Evolutionary conservation across 1,140 invertebrate genomes (phyloP), one percentile per base, ranked within the genome.

Genomic region (Drosophila murphyi): DNA sequence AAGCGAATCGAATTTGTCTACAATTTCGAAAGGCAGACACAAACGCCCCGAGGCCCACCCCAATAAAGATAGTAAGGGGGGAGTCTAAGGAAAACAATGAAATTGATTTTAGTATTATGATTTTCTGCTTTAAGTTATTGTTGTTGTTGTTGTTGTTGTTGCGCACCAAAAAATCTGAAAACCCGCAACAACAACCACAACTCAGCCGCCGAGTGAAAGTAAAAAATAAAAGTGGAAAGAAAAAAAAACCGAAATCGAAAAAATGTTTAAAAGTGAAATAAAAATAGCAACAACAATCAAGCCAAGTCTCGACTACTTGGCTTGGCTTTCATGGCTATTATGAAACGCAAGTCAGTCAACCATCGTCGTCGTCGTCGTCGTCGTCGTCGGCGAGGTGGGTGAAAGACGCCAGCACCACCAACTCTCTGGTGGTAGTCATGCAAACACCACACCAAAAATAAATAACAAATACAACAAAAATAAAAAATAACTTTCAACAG

Each of bases 281-380:
- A 60, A 69, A 41, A 10, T 10, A 54, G 29, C 64, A 68, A 57
- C 56, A 71, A 59, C 10, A 68, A 32, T 45, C 41, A 41, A 28
- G 2, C 50, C 34, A 29, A 48, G 32, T 10, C 28, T n/a, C 54
- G 63, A 52, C 70, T 69, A 47, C 47, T 65, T 59, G 68, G 73
- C 47, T 65, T 59, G 68, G 73, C 73, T 72, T 76, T 76, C 68
- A 62, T 65, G 68, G 68, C 29, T 72, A 73, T 76, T 76, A 76
- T 76, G 74, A 76, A 76, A 76, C 74, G 61, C 62, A 60, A 76
- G 62, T 72, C 59, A 71, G 67, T 71, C 72, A 75, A 61, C 56
- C 64, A 50, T 51, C 65, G 60, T 62, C 12, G 37, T 20, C 20
- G 20, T 20, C 20, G 20, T 20, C n/a, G n/a, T n/a, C 20, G 20